Evolutionary conservation across 2,113 vertebrate species (phyloP).

Genomic region (Cyanoderma ruficeps): DNA sequence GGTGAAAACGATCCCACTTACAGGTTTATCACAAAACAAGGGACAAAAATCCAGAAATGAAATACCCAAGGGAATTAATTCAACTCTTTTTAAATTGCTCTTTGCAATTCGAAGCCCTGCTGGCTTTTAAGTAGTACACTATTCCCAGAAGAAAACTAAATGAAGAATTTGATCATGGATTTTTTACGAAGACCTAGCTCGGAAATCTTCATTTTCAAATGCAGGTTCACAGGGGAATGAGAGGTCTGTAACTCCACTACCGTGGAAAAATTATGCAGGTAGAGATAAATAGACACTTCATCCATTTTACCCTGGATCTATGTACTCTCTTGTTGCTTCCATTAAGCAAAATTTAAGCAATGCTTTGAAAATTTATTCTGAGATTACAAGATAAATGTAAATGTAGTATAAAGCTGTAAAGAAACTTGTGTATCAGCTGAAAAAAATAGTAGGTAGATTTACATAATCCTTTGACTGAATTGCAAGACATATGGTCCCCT

Average conservation of each 20-base stretch:
- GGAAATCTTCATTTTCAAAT: neutral
- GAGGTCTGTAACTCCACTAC: neutral
- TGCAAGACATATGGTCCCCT: slow-evolving; percentile 4
- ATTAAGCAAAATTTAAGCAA: neutral
- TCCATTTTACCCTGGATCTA: neutral
- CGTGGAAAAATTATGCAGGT: neutral
- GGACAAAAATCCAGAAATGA: neutral
- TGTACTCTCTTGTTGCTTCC: neutral
- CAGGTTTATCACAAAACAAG: neutral
- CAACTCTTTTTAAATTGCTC: neutral
- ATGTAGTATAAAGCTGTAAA: neutral
- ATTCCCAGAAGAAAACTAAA: neutral
- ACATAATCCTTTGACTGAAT: slow-evolving; percentile 22
- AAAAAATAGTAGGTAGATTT: slow-evolving; percentile 20
- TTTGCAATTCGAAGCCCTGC: neutral
- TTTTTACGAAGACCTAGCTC: neutral
- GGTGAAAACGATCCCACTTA: neutral
- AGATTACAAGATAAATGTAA: slow-evolving; percentile 18
- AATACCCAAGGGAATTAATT: neutral
- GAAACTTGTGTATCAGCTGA: neutral
- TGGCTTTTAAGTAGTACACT: neutral
- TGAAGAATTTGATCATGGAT: neutral
- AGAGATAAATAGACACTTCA: neutral
- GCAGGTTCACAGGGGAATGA: neutral
- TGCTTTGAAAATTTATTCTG: neutral